A percentile compares a stretch with the other conserved stretches of the same genome.
These are phyloP conservation scores for Synchiropus splendidus DNA, from an alignment of 2,113 vertebrate species.

Conservation along the genomic window DNA sequence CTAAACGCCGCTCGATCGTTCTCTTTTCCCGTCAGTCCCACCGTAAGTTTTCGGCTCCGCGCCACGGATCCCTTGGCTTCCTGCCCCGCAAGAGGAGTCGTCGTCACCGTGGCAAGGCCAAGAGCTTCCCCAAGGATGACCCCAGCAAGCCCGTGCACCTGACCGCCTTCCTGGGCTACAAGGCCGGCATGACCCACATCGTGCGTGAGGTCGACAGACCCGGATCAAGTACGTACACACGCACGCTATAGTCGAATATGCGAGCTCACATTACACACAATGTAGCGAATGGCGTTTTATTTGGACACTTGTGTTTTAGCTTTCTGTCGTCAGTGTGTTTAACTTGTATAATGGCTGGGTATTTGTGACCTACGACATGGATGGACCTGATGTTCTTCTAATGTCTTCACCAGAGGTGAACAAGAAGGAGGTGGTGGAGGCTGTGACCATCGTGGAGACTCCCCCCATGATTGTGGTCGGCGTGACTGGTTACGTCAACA, in stretches of 20 bases:
- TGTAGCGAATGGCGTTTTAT: no score
- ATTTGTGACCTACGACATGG: no score
- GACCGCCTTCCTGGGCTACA: constrained; percentile 94
- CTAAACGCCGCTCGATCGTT: no score
- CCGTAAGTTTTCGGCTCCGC: constrained; percentile 94
- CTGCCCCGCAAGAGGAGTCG: constrained; percentile 89
- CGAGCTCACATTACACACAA: no score
- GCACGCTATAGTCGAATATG: no score
- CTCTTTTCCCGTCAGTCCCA: constrained; percentile 72
- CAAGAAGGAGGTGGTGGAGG: constrained; percentile 97
- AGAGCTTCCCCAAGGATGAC: constrained; percentile 97
- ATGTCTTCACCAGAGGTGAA: constrained; percentile 92
- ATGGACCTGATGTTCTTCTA: no score
- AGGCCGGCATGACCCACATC: constrained; percentile 98
- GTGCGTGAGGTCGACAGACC: constrained; percentile 93
- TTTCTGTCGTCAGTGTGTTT: no score
- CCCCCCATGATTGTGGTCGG: constrained; percentile 96
- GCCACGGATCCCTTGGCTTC: constrained; percentile 94
- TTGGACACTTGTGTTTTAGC: no score
- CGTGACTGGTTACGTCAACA: constrained; percentile 84
- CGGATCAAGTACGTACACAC: constrained; percentile 92
- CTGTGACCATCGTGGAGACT: constrained; percentile 89
- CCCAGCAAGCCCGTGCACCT: constrained; percentile 88
- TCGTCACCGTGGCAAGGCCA: constrained; percentile 90
- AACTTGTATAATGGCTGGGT: no score